These are phyloP conservation scores for Agrotis segetum DNA, from an alignment of 2,888 invertebrate genomes.

Conservation along the genomic window DNA sequence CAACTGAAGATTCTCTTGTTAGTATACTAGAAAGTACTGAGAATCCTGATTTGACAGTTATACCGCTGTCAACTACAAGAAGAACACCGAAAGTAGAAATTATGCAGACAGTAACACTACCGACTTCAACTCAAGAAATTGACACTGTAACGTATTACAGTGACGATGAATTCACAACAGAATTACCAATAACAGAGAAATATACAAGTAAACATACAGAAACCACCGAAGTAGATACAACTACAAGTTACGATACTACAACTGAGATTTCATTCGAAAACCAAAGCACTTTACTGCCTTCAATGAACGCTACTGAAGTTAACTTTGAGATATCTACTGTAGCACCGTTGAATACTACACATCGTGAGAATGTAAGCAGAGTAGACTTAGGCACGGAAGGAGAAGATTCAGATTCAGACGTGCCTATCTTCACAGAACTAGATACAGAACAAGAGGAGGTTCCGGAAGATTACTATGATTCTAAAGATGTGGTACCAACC, in stretches of 20 bases:
- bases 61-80: conserved; percentile 80
- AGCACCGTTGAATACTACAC: conserved; percentile 36
- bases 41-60: conserved; percentile 83
- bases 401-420: conserved; percentile 73
- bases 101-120: conserved; percentile 77
- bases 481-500: conserved; percentile 85
- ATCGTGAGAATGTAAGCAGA: conserved; percentile 46
- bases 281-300: conserved; percentile 42
- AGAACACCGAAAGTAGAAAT: conserved; percentile 74
- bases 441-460: conserved; percentile 80
- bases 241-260: conserved; percentile 48
- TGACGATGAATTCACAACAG: conserved; percentile 63
- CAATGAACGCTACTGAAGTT: conserved; percentile 40
- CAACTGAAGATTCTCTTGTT: conserved; percentile 78
- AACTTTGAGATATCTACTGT: conserved; percentile 41
- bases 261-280: conserved; percentile 35
- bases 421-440: conserved; percentile 82
- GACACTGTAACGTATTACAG: conserved; percentile 63
- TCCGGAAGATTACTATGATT: conserved; percentile 87
- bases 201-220: conserved; percentile 41
- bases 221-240: conserved; percentile 43
- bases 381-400: conserved; percentile 65
- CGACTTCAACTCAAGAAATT: conserved; percentile 70
- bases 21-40: conserved; percentile 81
- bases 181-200: conserved; percentile 39